Evolutionary conservation across 2,113 vertebrate genomes (phyloP).

Genomic region (Alligator mississippiensis): DNA sequence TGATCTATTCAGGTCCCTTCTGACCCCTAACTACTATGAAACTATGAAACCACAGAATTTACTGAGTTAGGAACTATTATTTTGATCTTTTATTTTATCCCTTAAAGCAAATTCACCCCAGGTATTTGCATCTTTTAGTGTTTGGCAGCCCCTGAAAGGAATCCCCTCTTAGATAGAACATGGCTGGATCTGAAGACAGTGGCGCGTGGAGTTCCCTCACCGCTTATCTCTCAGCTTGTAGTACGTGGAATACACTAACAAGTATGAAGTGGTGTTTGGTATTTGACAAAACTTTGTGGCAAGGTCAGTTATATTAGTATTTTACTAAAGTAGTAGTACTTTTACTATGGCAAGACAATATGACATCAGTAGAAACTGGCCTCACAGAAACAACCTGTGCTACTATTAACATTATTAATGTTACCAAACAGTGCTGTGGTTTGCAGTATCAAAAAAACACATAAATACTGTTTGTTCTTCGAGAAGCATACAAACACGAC

Average conservation of each 20-base stretch:
- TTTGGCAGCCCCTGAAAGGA: neutral
- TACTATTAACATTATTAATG: neutral
- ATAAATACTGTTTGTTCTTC: neutral
- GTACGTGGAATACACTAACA: neutral
- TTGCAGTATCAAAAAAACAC: neutral
- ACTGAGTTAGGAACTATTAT: neutral
- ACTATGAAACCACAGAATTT: neutral
- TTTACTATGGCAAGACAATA: neutral
- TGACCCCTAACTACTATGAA: no score
- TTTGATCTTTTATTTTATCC: neutral
- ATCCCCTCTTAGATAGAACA: neutral
- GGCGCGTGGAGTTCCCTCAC: neutral
- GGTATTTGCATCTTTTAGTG: neutral
- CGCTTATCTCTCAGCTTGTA: neutral
- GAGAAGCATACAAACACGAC: neutral
- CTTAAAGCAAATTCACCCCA: neutral
- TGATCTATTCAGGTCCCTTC: no score
- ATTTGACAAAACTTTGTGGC: neutral
- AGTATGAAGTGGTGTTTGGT: neutral
- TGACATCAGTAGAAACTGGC: neutral
- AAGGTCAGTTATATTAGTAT: neutral
- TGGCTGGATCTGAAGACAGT: rapidly evolving
- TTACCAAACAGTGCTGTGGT: neutral
- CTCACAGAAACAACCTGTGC: neutral
- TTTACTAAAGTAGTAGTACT: neutral